These are phyloP conservation scores for Tenthredo notha DNA, from an alignment of 2,888 invertebrate species.

Conservation along the genomic window DNA sequence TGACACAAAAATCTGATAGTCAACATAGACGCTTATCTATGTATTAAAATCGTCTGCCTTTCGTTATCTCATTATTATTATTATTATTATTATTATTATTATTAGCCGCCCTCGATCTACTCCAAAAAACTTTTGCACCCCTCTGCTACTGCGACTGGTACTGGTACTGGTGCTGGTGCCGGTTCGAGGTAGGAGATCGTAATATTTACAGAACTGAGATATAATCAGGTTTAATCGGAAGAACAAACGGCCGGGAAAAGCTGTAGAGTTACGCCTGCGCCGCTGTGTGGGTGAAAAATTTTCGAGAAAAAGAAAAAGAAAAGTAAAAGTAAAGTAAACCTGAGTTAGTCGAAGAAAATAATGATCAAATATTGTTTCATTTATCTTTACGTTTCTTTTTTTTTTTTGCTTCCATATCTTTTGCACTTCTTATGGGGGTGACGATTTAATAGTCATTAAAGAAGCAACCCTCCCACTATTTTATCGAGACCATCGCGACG, in stretches of 20 bases:
- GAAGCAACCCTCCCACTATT: constrained; percentile 53
- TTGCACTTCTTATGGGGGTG: not conserved
- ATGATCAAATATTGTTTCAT: constrained; percentile 25
- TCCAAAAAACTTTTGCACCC: not conserved
- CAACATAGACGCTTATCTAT: no score
- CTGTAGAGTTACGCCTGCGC: not conserved
- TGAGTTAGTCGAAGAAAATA: not conserved
- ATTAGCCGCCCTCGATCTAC: not conserved
- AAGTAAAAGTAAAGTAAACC: not conserved
- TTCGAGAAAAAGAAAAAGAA: not conserved
- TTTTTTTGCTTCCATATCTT: not conserved
- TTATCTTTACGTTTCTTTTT: not conserved
- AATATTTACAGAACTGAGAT: constrained; percentile 1
- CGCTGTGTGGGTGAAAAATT: not conserved
- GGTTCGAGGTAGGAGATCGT: not conserved
- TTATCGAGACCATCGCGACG: not conserved
- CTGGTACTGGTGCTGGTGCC: not conserved
- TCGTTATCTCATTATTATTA: not conserved
- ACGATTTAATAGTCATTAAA: constrained; percentile 51
- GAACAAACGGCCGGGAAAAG: not conserved
- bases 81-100: not conserved
- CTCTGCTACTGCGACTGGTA: no score
- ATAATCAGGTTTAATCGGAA: constrained; percentile 21
- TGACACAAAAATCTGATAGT: not conserved
- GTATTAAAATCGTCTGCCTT: not conserved